Evolutionary conservation across 64 coral and sea anemone genomes (phyloP), one percentile per base, ranked within the genome.

Genomic region (Pocillopora damicornis): DNA sequence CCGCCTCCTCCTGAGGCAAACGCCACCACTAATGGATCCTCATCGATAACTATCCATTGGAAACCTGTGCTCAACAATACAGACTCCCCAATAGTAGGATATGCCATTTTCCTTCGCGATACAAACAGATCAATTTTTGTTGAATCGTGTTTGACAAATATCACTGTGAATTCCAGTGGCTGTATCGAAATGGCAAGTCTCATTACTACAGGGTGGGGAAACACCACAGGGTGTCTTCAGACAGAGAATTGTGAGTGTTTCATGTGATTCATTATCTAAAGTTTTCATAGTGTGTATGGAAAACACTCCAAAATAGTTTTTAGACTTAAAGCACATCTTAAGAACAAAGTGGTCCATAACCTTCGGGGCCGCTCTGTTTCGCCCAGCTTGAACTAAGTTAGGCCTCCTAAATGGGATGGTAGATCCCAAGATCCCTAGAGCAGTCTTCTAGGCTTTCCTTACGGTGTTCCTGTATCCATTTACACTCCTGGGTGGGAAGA

Each of bases 141-240:
- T 83, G 80, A 35, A 45, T 17, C 35, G 7, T 68, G 18, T 20
- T 2, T 20, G 9, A 69, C 80, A 5, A 83, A 83, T 36, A 66
- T 37, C 61, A 67, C 34, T 13, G 61, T 20, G 25, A 8, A 35
- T 9, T 68, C 35, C 22, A 69, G 15, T 36, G 63, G 35, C 37
- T 83, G 80, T 66, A 68, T 83, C 65, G 35, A 83, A 51, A 37
- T 83, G 14, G 80, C 80, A 14, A 63, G 36, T 35, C 15, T 83
- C 13, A 69, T 61, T 23, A 68, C 9, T 5, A 35, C 64, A 22
- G 80, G 80, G 15, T 45, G 34, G 22, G 80, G 80, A 56, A 83
- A 83, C 63, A 45, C 15, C 16, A 83, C 80, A 2, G 80, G 15
- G 22, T 83, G 80, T 57, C 80, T 83, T 18, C 12, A 62, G 6